phyloP scores from a whole-genome alignment of 2,797 vertebrate genomes.

The Emys orbicularis region DNA sequence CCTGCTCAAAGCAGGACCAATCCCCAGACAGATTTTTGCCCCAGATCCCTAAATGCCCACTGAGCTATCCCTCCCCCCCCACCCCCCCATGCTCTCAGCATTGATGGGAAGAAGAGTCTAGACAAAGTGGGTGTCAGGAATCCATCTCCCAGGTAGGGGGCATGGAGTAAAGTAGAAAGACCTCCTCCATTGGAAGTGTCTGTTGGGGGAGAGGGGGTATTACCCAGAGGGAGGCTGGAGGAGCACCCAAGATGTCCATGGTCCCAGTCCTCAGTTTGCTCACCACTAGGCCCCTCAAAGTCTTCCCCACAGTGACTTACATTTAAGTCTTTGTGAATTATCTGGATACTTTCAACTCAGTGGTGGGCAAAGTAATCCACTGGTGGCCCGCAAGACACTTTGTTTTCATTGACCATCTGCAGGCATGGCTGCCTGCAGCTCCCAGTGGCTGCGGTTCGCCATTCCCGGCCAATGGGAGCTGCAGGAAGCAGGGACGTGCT shows the following conservation, averaged over 20 bases:
- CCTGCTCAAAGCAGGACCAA: no score
- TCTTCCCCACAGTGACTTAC: not conserved
- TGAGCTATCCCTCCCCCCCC: no score
- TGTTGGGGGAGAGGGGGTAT: no score
- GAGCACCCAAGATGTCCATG: not conserved
- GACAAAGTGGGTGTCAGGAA: not conserved
- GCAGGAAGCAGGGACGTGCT: no score
- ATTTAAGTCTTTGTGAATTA: not conserved
- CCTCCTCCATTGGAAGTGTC: not conserved
- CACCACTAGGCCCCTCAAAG: not conserved
- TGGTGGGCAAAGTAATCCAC: no score
- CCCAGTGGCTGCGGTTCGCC: no score
- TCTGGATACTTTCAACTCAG: not conserved
- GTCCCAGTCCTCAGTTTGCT: not conserved
- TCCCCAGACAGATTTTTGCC: no score
- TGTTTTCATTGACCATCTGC: no score
- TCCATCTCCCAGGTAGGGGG: not conserved
- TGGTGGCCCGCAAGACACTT: no score
- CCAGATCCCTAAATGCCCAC: no score
- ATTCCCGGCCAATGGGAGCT: no score
- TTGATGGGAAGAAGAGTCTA: not conserved
- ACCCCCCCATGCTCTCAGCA: not conserved
- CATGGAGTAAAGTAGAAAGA: not conserved
- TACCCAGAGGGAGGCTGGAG: not conserved
- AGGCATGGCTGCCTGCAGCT: accelerated